A percentile compares a stretch with the other conserved stretches of the same genome.
phyloP scores from a whole-genome alignment of 1,140 invertebrate genomes.

The Drosophila albomicans region DNA sequence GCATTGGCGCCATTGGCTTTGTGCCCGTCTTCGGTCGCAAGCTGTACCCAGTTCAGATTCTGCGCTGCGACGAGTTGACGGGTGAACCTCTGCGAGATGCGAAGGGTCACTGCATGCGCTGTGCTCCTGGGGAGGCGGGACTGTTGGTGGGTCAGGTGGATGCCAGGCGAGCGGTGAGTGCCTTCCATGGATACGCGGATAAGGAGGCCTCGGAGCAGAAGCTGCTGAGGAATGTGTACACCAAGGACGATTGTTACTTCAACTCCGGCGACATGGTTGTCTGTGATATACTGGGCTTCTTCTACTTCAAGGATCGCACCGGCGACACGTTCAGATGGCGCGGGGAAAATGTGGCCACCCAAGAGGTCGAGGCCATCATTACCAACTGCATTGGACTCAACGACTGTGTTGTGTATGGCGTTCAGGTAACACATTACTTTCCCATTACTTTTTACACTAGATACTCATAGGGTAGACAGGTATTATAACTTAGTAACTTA shows the following conservation, averaged over 20 bases:
- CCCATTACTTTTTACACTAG: too few species aligned
- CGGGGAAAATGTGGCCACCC: slow-evolving; percentile 98
- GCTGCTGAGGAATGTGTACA: slow-evolving; percentile 93
- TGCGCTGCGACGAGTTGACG: slow-evolving; percentile 92
- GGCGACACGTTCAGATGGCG: slow-evolving; percentile 98
- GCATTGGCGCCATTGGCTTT: slow-evolving; percentile 96
- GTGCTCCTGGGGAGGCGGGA: slow-evolving; percentile 90
- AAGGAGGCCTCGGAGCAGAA: slow-evolving; percentile 96
- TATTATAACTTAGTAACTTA: too few species aligned
- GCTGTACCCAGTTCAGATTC: slow-evolving; percentile 89
- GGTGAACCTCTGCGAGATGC: slow-evolving; percentile 91
- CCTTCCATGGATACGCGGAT: slow-evolving; percentile 94
- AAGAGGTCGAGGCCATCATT: slow-evolving; percentile 97
- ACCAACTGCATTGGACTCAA: slow-evolving; percentile 91
- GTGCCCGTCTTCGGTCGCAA: slow-evolving; percentile 88
- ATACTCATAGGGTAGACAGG: too few species aligned
- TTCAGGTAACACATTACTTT: slow-evolving; percentile 88
- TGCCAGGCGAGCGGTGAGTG: slow-evolving; percentile 88
- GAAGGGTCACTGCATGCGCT: slow-evolving; percentile 92
- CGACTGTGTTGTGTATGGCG: slow-evolving; percentile 94
- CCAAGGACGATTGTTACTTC: slow-evolving; percentile 95
- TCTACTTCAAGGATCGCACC: slow-evolving; percentile 97
- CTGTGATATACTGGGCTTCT: slow-evolving; percentile 96
- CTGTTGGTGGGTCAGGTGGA: slow-evolving; percentile 93
- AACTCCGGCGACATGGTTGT: slow-evolving; percentile 97